Conservation (phyloP, 2,113 vertebrate genomes). For the Eonycteris spelaea region DNA sequence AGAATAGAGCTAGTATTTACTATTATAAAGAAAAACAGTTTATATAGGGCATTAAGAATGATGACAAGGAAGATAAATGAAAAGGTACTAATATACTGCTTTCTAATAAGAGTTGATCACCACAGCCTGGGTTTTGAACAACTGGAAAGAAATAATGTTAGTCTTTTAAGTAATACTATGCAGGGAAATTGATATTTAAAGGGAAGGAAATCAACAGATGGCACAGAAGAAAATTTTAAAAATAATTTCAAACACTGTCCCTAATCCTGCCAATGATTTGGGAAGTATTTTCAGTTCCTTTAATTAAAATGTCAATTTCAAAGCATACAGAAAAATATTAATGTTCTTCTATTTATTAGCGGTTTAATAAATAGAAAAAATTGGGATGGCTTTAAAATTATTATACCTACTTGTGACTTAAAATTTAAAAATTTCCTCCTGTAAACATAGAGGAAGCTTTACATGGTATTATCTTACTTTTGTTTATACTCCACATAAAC, state of each 20-base stretch:
- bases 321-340: neutral
- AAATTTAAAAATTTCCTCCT: neutral
- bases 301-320: constrained; percentile 50
- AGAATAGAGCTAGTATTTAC: neutral
- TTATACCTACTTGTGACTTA: neutral
- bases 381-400: neutral
- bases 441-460: neutral
- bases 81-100: neutral
- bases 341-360: neutral
- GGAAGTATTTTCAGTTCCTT: constrained; percentile 3
- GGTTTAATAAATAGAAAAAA: neutral
- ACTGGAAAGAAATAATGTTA: neutral
- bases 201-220: constrained; percentile 11
- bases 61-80: neutral
- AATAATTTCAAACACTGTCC: constrained; percentile 40
- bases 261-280: neutral
- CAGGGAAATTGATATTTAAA: neutral
- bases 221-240: neutral
- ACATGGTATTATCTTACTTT: neutral
- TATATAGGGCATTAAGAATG: neutral
- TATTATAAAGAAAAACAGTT: neutral
- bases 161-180: neutral
- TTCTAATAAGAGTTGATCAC: neutral
- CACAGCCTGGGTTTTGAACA: neutral
- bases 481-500: neutral